Evolutionary conservation across 2,797 vertebrate genomes (phyloP).

Genomic region (Pteropus rufus): DNA sequence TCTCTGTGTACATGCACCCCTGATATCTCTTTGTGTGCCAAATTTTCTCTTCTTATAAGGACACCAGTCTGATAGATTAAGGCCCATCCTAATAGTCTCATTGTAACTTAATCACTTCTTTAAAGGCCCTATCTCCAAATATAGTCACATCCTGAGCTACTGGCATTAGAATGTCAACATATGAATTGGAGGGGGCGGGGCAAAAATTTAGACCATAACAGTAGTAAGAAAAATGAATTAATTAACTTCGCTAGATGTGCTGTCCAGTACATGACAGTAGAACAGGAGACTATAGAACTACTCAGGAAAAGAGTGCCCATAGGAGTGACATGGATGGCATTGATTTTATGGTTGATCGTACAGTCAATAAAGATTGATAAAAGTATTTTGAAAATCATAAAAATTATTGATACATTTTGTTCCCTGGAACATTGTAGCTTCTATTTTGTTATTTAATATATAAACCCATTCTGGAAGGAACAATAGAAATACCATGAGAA

Average conservation of each 20-base stretch:
- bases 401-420: background rate
- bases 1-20: rapidly evolving
- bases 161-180: background rate
- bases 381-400: background rate
- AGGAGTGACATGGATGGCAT: background rate
- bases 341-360: background rate
- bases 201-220: background rate
- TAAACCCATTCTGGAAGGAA: background rate
- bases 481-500: background rate
- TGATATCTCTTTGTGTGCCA: background rate
- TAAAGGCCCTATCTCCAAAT: background rate
- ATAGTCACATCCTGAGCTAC: background rate
- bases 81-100: background rate
- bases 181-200: background rate
- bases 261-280: background rate
- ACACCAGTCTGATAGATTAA: background rate
- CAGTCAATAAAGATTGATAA: background rate
- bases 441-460: background rate
- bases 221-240: background rate
- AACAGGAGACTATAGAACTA: background rate
- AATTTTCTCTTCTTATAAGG: background rate
- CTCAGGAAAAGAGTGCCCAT: background rate
- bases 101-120: background rate
- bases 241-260: background rate
- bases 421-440: background rate